Conservation (phyloP, 2,113 vertebrate genomes). For the Xenopus borealis region DNA sequence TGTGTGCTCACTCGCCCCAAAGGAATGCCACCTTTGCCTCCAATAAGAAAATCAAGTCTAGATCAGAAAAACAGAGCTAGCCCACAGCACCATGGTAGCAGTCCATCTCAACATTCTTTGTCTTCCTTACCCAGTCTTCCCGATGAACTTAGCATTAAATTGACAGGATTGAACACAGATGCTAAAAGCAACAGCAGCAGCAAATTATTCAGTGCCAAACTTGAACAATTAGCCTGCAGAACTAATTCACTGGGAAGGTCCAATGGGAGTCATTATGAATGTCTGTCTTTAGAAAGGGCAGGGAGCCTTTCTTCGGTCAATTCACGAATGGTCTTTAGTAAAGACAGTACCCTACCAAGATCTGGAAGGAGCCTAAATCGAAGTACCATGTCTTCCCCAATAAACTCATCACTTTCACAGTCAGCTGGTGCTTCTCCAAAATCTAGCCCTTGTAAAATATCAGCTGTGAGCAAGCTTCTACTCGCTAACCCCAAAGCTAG, state of each 20-base stretch:
- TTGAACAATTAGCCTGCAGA: slow-evolving; percentile 87
- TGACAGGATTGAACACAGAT: slow-evolving; percentile 69
- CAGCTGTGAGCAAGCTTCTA: slow-evolving; percentile 91
- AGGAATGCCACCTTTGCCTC: slow-evolving; percentile 87
- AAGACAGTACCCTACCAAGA: slow-evolving; percentile 87
- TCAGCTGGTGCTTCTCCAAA: slow-evolving; percentile 77
- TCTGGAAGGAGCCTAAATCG: slow-evolving; percentile 79
- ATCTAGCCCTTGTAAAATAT: slow-evolving; percentile 83
- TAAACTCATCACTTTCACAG: slow-evolving; percentile 56
- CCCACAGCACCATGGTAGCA: slow-evolving; percentile 72
- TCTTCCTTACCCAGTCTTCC: slow-evolving; percentile 63
- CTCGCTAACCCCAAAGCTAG: slow-evolving; percentile 88
- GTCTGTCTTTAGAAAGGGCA: slow-evolving; percentile 85
- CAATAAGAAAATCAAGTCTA: slow-evolving; percentile 91
- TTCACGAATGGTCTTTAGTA: slow-evolving; percentile 67
- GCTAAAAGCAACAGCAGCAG: slow-evolving; percentile 77
- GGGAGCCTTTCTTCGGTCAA: slow-evolving; percentile 81
- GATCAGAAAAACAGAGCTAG: slow-evolving; percentile 94
- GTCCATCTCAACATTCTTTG: slow-evolving; percentile 59
- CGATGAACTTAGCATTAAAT: slow-evolving; percentile 66
- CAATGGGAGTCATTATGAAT: slow-evolving; percentile 81
- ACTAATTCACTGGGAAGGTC: slow-evolving; percentile 86
- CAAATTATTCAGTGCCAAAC: slow-evolving; percentile 88
- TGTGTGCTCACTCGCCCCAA: slow-evolving; percentile 84
- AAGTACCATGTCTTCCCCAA: slow-evolving; percentile 70